These are phyloP conservation scores for Archips xylosteana DNA, from an alignment of 2,888 invertebrate genomes.

Conservation along the genomic window DNA sequence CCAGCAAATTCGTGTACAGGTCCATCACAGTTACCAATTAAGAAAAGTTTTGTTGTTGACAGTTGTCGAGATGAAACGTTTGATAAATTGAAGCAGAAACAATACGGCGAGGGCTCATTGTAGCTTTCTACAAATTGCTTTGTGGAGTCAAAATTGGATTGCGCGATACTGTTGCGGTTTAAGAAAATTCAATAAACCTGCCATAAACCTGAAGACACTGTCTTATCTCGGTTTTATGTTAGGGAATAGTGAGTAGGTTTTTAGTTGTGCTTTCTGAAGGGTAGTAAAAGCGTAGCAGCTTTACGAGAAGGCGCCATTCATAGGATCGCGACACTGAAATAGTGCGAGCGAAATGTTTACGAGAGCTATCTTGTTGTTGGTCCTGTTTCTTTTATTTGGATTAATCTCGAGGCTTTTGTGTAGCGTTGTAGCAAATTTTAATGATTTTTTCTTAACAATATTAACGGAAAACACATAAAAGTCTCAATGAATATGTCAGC, in stretches of 20 bases:
- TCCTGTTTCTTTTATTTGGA: slow-evolving; percentile 15
- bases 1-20: slow-evolving; percentile 11
- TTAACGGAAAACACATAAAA: too few species aligned
- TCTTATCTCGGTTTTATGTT: slow-evolving; percentile 24
- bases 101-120: slow-evolving; percentile 9
- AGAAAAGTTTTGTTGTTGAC: slow-evolving; percentile 35
- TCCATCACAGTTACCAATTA: slow-evolving; percentile 26
- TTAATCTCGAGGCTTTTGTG: background rate
- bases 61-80: slow-evolving; percentile 22
- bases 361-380: slow-evolving; percentile 19
- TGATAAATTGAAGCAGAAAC: slow-evolving; percentile 23
- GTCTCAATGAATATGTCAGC: too few species aligned
- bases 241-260: slow-evolving; percentile 13
- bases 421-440: background rate
- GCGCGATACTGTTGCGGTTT: background rate
- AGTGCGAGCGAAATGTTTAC: slow-evolving; percentile 31
- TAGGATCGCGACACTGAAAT: slow-evolving; percentile 24
- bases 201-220: slow-evolving; percentile 8
- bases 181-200: slow-evolving; percentile 26
- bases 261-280: slow-evolving; percentile 25
- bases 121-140: slow-evolving; percentile 13
- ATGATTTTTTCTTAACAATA: background rate
- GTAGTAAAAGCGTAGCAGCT: slow-evolving; percentile 32
- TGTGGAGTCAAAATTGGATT: slow-evolving; percentile 13
- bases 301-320: slow-evolving; percentile 28